A percentile compares a stretch with the other conserved stretches of the same genome.
Conservation (phyloP, 2,888 invertebrate species). For the Doris montereyensis region DNA sequence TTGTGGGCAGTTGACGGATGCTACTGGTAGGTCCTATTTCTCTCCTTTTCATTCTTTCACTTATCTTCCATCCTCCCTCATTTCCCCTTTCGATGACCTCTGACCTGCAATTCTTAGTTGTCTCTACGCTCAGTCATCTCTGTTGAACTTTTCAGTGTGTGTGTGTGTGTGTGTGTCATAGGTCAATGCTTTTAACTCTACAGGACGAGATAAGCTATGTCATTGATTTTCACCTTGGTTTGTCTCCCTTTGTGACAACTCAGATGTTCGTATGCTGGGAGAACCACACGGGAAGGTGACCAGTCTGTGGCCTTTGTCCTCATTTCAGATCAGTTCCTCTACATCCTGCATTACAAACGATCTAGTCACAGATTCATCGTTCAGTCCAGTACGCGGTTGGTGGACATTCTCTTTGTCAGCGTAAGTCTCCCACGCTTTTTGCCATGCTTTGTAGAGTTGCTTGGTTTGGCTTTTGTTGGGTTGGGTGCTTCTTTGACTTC, state of each 20-base stretch:
- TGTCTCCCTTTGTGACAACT: no score
- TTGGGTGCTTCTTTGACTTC: background rate
- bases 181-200: background rate
- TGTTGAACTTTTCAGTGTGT: background rate
- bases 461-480: background rate
- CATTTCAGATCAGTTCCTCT: conserved; percentile 64
- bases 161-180: background rate
- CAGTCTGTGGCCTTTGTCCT: conserved; percentile 59
- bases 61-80: background rate
- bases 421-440: no score
- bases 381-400: conserved; percentile 57
- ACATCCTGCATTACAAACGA: conserved; percentile 64
- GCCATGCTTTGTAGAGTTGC: background rate
- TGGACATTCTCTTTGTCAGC: conserved; percentile 68
- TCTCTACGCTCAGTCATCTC: background rate
- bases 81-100: background rate
- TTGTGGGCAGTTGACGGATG: no score
- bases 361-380: conserved; percentile 58
- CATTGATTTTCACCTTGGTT: no score
- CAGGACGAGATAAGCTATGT: no score
- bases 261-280: conserved; percentile 68
- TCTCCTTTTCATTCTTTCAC: no score
- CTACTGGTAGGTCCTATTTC: no score
- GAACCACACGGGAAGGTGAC: conserved; percentile 69
- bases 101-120: background rate